Base-by-base conservation (phyloP, 2,797 vertebrate genomes). In the Podargus strigoides region DNA sequence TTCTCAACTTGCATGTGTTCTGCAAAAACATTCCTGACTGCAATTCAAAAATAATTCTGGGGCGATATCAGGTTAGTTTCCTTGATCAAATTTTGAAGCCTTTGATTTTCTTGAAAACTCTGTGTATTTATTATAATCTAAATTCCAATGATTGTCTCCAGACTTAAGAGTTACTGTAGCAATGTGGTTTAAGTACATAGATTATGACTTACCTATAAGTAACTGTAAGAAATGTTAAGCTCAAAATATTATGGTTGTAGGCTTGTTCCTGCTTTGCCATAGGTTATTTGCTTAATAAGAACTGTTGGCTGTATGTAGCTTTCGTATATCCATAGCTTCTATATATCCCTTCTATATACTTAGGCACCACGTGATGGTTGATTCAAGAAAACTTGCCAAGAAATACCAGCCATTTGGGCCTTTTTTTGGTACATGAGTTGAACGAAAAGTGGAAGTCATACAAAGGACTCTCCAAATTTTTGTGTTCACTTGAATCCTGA, bases 21-120 rank as follows among this genome's bases (percentile, higher is more conserved):
- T 99, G 99, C 95, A 98, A 97, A 97, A 99, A 99, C 91, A 94
- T 96, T 67, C 98, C 99, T 26, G 92, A 92, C 50, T 99, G 99
- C 95, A 97, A 90, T 44, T 97, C 97, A 64, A 98, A 98, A 79
- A 74, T 98, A 50, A 97, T 97, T 39, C 94, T 99, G 93, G 98
- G 98, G 46, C 96, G 98, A 34, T 98, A 98, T 70, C 98, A 99
- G 98, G 99, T 99, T 86, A 88, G 97, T 94, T 67, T 92, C 49
- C 47, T 27, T 78, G 55, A 46, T 56, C 52, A 63, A 27, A 73
- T 81, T 55, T 73, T 81, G 70, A 75, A 58, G 53, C 49, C 60
- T 93, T 59, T 66, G 68, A 68, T 90, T 77, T 94, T 85, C 49
- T 18, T 42, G 21, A 6, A 17, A 84, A 76, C 28, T 59, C 37